A percentile compares a stretch with the other conserved stretches of the same genome.
Conservation (phyloP, 2,888 invertebrate species). For the Griposia aprilina region DNA sequence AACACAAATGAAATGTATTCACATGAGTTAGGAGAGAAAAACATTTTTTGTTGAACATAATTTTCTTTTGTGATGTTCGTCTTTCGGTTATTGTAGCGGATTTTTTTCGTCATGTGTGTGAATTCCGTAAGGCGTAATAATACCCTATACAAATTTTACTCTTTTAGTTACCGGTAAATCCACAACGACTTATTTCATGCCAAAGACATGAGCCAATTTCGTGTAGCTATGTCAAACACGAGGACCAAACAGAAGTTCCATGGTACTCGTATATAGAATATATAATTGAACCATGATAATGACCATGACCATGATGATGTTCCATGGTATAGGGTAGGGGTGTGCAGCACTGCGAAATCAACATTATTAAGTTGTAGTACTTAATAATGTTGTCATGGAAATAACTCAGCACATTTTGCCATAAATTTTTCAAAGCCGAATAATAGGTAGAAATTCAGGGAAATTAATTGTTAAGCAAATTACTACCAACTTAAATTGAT, state of each 20-base stretch:
- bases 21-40: slow-evolving; percentile 3
- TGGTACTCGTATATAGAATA: not conserved
- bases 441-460: not conserved
- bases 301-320: too few relatives aligned
- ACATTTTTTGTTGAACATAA: not conserved
- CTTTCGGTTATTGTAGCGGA: not conserved
- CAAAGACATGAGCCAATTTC: slow-evolving; percentile 4
- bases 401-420: not conserved
- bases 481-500: not conserved
- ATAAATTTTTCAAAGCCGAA: not conserved
- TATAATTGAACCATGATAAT: not conserved
- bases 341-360: too few relatives aligned
- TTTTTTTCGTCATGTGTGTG: not conserved
- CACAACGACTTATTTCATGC: not conserved
- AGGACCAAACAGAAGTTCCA: not conserved
- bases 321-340: too few relatives aligned
- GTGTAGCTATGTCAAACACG: not conserved
- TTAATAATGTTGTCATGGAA: not conserved
- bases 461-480: not conserved
- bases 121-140: not conserved
- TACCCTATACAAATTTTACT: slow-evolving; percentile 4
- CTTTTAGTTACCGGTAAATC: not conserved
- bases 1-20: slow-evolving; percentile 30
- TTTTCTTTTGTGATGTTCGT: slow-evolving; percentile 16
- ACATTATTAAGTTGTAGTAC: not conserved